Evolutionary conservation across 2,888 invertebrate species (phyloP).

Genomic region (Pimpla rufipes): DNA sequence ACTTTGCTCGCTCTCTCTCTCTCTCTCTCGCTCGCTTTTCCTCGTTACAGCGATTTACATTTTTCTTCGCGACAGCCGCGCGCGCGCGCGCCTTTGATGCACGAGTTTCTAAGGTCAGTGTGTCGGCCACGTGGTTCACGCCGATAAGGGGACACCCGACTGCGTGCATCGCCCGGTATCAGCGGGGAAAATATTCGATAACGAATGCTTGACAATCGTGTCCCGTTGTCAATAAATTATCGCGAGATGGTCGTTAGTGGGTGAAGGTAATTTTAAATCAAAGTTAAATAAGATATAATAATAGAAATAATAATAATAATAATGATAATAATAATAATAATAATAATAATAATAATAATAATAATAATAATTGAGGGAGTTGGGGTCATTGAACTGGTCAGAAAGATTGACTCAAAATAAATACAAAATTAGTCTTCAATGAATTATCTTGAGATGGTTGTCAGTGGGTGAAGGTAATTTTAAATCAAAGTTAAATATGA

Average conservation of each 20-base stretch:
- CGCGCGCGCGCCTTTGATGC: no score
- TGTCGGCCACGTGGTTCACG: constrained; percentile 8
- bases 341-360: no score
- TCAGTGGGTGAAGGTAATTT: no score
- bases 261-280: no score
- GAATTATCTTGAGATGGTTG: no score
- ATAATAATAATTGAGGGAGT: no score
- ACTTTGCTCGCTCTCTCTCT: not conserved
- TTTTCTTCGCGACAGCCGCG: not conserved
- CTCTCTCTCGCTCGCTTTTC: constrained; percentile 6
- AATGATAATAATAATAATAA: no score
- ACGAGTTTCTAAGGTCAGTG: not conserved
- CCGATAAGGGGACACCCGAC: not conserved
- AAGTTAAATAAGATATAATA: not conserved
- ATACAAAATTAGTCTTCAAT: no score
- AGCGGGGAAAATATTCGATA: not conserved
- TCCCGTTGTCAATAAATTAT: not conserved
- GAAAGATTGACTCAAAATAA: no score
- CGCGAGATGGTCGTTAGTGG: no score
- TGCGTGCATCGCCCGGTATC: not conserved
- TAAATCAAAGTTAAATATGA: no score
- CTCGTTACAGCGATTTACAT: constrained; percentile 5
- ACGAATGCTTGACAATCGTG: not conserved
- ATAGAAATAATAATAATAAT: not conserved
- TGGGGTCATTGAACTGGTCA: no score